These are phyloP conservation scores for Notothenia coriiceps DNA, from an alignment of 2,113 vertebrate species.

Conservation along the genomic window DNA sequence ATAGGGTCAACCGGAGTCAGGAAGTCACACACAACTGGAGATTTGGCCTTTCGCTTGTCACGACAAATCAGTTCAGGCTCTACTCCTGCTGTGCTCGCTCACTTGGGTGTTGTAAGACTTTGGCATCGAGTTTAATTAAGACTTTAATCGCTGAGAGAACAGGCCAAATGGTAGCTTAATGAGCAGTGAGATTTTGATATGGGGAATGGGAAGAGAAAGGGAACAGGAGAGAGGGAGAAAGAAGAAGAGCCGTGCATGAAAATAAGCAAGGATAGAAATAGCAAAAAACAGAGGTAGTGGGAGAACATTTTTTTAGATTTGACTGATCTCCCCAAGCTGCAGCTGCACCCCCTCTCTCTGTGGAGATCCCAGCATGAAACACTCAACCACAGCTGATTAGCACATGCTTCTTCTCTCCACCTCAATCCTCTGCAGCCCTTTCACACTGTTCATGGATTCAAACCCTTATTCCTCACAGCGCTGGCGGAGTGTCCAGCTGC, in stretches of 20 bases:
- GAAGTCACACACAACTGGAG: conserved; percentile 54
- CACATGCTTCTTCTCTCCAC: conserved; percentile 42
- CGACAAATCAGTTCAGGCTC: conserved; percentile 40
- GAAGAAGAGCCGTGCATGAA: neutral
- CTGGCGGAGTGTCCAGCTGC: conserved; percentile 25
- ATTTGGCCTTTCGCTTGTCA: conserved; percentile 54
- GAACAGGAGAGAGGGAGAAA: neutral
- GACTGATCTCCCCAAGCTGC: conserved; percentile 36
- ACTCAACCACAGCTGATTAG: conserved; percentile 65
- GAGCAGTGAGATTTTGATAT: conserved; percentile 22
- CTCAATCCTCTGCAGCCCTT: conserved; percentile 16
- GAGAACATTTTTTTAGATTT: conserved; percentile 28
- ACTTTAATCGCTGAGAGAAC: conserved; percentile 42
- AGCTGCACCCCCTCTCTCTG: conserved; percentile 56
- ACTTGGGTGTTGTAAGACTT: conserved; percentile 54
- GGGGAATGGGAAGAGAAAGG: neutral
- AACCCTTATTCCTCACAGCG: conserved; percentile 12
- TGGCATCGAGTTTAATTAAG: conserved; percentile 69
- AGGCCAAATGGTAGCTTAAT: conserved; percentile 57
- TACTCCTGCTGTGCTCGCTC: conserved; percentile 63
- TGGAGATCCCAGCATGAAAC: conserved; percentile 58
- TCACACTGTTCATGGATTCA: neutral
- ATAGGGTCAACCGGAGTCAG: conserved; percentile 46
- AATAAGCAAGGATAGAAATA: neutral
- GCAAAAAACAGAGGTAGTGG: neutral